Evolutionary conservation across 1,140 invertebrate genomes (phyloP), one percentile per base, ranked within the genome.

Genomic region (Ruditapes philippinarum): DNA sequence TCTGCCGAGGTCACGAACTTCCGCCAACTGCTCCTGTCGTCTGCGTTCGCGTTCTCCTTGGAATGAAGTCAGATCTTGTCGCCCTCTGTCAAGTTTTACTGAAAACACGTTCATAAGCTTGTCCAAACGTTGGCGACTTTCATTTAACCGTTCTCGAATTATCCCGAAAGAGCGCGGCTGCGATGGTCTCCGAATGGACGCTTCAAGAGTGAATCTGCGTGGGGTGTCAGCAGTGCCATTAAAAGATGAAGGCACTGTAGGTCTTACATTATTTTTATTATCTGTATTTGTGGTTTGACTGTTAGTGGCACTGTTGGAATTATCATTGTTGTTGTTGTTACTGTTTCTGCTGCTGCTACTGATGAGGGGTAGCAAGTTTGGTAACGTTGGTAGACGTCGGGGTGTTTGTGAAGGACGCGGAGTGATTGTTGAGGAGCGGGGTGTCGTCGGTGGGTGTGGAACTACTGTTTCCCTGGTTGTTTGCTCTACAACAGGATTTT

Each of bases 1-100:
- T 68, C 92, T 89, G 1, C 94, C 94, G 49, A 95, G 86, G 33
- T 94, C 92, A 31, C 92, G 89, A 7, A 95, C 94, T 88, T 95
- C 94, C 0, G 92, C 83, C 28, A 95, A 73, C 85, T 95, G 94
- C 78, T 94, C 91, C 42, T 92, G 91, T 1, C 94, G 91, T 70
- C 93, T 86, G 4, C 90, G 89, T 78, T 94, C 94, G 28, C 93
- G 88, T 57, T 94, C 92, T 38, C 91, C 78, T 82, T 94, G 93
- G 65, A 95, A 93, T 14, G 92, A 91, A 0, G 90, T 78, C 51
- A 95, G 88, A 57, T 92, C 92, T 1, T 87, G 78, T 38, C 92
- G 91, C 2, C 93, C 93, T 68, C 91, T 78, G 45, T 95, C 93
- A 12, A 94, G 70, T 81, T 94, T 93, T 3, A 89, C 86, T 0